These are phyloP conservation scores for Cassiopea andromeda DNA, from an alignment of 30 jellyfish, hydroid and myxozoan species.

Conservation along the genomic window DNA sequence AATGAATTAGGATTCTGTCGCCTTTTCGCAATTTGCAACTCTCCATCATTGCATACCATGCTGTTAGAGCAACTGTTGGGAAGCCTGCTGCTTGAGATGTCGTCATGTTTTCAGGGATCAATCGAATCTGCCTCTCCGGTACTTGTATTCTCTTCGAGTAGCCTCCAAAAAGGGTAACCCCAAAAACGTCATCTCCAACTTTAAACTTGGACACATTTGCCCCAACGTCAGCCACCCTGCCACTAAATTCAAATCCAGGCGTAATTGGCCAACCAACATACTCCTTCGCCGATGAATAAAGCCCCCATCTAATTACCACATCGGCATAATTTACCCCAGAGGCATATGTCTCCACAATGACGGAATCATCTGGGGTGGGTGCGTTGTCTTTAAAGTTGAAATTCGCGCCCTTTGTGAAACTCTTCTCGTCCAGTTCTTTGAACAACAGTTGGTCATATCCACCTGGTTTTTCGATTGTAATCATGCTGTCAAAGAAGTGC, in stretches of 20 bases:
- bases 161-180: slow-evolving; percentile 87
- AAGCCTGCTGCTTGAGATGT: slow-evolving; percentile 88
- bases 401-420: slow-evolving; percentile 80
- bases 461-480: slow-evolving; percentile 71
- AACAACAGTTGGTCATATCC: slow-evolving; percentile 77
- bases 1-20: slow-evolving; percentile 77
- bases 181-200: slow-evolving; percentile 88
- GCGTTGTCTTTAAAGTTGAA: slow-evolving; percentile 47
- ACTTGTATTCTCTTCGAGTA: slow-evolving; percentile 71
- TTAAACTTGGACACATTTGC: slow-evolving; percentile 68
- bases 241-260: slow-evolving; percentile 97
- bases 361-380: slow-evolving; percentile 42
- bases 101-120: slow-evolving; percentile 70
- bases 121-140: slow-evolving; percentile 72
- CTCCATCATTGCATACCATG: slow-evolving; percentile 93
- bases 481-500: slow-evolving; percentile 31
- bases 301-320: slow-evolving; percentile 82
- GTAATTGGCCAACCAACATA: slow-evolving; percentile 97
- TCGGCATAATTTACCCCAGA: slow-evolving; percentile 92
- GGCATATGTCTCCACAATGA: slow-evolving; percentile 66
- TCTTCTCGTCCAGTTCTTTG: slow-evolving; percentile 63
- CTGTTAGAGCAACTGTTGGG: slow-evolving; percentile 85
- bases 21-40: slow-evolving; percentile 84
- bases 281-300: slow-evolving; percentile 82
- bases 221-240: slow-evolving; percentile 73